Base-by-base conservation (phyloP, 2,797 vertebrate genomes). In the Pipistrellus pygmaeus region DNA sequence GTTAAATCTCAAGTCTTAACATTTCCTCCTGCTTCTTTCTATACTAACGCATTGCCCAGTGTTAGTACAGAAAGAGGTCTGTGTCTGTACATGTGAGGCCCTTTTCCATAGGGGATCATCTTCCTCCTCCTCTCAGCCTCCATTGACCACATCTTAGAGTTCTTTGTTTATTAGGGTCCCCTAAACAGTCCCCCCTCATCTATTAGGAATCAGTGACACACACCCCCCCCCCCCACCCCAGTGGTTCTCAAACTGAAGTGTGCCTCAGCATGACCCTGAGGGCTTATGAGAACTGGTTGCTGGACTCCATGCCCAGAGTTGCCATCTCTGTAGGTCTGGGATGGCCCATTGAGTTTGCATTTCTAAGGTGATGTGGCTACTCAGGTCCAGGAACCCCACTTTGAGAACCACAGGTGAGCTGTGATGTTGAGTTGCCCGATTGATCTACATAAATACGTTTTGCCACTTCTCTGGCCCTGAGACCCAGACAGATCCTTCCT, bases 31-130 rank as follows among this genome's bases (percentile, higher is more conserved):
- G 2, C 71, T 53, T 48, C 17, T 44, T 18, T 15, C 21, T 4
- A 2, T 12, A 35, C 30, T 53, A 38, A 35, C 1, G 27, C 6
- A 7, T 1, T 8, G 32, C 21, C 68, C 82, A 18, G 15, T 13
- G 14, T 30, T 44, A 12, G 60, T 14, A 62, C 14, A 62, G 60
- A 30, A 62, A 30, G 27, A 62, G 13, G 57, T 38, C 73, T 8
- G 17, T 1, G 57, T 27, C 72, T 30, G 46, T 25, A 72, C 7
- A 0, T 1, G 11, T n/a, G 14, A 6, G 0, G 12, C 30, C 30
- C 71, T 11, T 85, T 85, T 38, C 38, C 80, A 4, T 9, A 25
- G 53, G 32, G 30, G 18, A 25, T 44, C 27, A 18, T 10, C 55
- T 71, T 51, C 21, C 25, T 25, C 10, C 18, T 30, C 3, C 7